Percentiles rank a stretch among this genome's conserved stretches.
phyloP scores from a whole-genome alignment of 2,888 invertebrate genomes.

The Anthrax anthrax region DNA sequence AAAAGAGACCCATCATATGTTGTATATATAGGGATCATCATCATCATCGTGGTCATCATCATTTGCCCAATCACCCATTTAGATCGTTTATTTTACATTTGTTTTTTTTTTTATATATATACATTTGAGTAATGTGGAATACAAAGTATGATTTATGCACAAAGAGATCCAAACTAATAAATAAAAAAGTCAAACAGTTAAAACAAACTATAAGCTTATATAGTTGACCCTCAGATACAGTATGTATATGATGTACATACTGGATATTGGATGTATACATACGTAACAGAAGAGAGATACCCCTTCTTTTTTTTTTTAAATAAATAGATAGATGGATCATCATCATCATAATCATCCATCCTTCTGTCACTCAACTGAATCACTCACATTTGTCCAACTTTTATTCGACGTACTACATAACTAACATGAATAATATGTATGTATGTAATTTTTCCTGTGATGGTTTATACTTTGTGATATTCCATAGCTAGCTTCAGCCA shows the following conservation, averaged over 20 bases:
- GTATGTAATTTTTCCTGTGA: no score
- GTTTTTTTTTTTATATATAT: conserved; percentile 13
- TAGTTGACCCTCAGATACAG: not conserved
- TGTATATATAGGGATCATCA: not conserved
- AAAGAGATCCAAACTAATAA: conserved; percentile 26
- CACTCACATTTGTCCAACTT: not conserved
- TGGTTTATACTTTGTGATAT: no score
- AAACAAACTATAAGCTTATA: no score
- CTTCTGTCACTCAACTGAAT: not conserved
- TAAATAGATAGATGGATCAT: not conserved
- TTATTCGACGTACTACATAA: no score
- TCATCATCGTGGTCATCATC: not conserved
- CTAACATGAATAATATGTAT: no score
- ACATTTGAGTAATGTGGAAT: no score
- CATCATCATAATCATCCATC: not conserved
- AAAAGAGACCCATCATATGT: not conserved
- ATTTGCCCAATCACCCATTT: conserved; percentile 2
- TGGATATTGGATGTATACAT: not conserved
- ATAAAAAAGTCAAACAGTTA: conserved; percentile 13
- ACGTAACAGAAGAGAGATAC: not conserved
- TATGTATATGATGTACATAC: not conserved
- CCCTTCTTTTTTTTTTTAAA: not conserved
- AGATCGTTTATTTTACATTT: not conserved
- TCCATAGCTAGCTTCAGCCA: no score
- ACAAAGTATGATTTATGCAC: conserved; percentile 29